Base-by-base conservation (phyloP, 1,140 invertebrate genomes). In the Ectropis grisescens region DNA sequence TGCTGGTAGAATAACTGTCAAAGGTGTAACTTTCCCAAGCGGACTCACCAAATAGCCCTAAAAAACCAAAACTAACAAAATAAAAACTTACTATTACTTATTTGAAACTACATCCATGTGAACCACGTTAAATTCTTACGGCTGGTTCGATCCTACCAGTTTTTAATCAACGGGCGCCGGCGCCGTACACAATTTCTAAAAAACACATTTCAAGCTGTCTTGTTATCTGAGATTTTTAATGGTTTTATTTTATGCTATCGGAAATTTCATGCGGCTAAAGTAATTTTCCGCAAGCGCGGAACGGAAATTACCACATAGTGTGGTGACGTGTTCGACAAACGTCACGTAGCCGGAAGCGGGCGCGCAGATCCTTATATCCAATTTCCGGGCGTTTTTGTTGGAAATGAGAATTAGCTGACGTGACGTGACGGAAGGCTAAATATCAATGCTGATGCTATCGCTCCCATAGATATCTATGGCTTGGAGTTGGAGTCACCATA, bases 231-330 rank as follows among this genome's bases (percentile, higher is more conserved):
- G 27, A 43, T 44, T 51, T 58, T 58, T 50, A 49, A 52, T 52
- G 37, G 46, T 58, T 58, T 68, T 54, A 64, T 62, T 68, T 51
- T 65, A 48, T 48, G 48, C 47, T 43, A 51, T 68, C 70, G 68
- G 68, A 80, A 80, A 80, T 80, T 80, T 78, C 71, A 71, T 68
- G 64, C 57, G 67, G 70, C 65, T 68, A 69, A 78, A 81, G 70
- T 81, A 81, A 81, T 81, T 81, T 80, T 76, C 66, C 72, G 58
- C 70, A 65, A 66, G 72, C 67, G 56, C 53, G 47, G 58, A 74
- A 59, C 72, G 75, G 75, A 81, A 78, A 81, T 81, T 81, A 81
- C 72, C 65, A 78, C 75, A 81, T 81, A 81, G 72, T 75, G 68
- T 68, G 70, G 66, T 81, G 75, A 81, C 72, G 65, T 78, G 75